Conservation (phyloP, 2,113 vertebrate species). For the Gobiocypris rarus region DNA sequence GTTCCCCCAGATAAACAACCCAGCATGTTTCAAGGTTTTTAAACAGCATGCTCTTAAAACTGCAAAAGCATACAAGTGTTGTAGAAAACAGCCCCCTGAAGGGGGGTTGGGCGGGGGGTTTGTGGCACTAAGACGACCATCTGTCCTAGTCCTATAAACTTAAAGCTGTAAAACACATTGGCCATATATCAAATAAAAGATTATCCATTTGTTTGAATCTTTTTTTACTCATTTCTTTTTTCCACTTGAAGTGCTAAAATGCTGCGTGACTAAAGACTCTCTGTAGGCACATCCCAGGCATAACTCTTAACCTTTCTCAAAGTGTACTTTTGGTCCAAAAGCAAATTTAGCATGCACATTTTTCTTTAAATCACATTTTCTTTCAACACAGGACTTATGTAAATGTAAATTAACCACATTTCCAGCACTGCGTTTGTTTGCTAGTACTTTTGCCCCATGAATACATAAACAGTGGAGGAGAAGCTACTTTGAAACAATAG, state of each 20-base stretch:
- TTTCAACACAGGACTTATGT: neutral
- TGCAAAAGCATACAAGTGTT: conserved; percentile 21
- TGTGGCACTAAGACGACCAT: conserved; percentile 20
- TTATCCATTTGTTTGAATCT: conserved; percentile 14
- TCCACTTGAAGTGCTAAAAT: neutral
- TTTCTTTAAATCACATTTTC: neutral
- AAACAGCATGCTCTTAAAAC: neutral
- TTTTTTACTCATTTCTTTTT: neutral
- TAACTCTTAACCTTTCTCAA: neutral
- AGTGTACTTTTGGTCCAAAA: neutral
- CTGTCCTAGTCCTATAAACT: conserved; percentile 4
- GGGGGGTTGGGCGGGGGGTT: neutral
- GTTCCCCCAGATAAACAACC: conserved; percentile 28
- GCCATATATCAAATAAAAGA: conserved; percentile 31
- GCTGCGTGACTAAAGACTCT: neutral
- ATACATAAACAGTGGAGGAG: neutral
- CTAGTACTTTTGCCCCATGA: neutral
- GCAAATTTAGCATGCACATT: neutral
- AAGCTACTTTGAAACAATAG: neutral
- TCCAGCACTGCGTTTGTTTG: neutral
- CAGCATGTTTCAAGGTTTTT: conserved; percentile 38
- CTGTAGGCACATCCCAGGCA: neutral
- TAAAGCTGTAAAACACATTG: conserved; percentile 13
- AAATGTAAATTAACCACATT: neutral
- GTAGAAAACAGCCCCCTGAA: conserved; percentile 18